Base-by-base conservation (phyloP, 2,888 invertebrate species). In the Pachydiplax longipennis region DNA sequence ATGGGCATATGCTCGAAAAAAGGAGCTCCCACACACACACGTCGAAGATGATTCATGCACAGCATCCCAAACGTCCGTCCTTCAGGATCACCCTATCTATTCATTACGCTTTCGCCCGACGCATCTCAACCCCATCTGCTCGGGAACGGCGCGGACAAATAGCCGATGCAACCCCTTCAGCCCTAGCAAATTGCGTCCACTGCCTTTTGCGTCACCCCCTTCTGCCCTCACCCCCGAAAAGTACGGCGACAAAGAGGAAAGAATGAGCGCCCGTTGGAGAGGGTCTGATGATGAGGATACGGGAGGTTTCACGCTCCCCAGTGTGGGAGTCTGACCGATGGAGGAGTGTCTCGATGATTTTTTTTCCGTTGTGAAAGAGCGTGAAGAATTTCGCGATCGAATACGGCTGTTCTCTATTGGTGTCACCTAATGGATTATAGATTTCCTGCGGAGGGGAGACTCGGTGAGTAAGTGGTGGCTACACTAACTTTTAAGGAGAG, bases 111-210 rank as follows among this genome's bases (percentile, higher is more conserved):
- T 37, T n/a, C 82, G 13, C 37, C 87, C 58, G 83, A 31, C 18
- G 61, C 87, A 37, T 61, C 87, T 37, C 61, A 37, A 65, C 61
- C 87, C 87, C 87, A 87, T 87, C 87, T 87, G 87, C 87, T 87
- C 58, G 58, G 5, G 58, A 53, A 53, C 53, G 83, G 53, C 22
- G 61, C 87, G 87, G 87, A 87, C 87, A 87, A 87, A 87, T 87
- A 87, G 87, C 87, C 87, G 87, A 61, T 87, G 87, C 61, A 37
- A 87, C 87, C 87, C 87, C 65, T 87, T 87, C 61, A 48, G 18
- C 58, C 83, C 83, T 2, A 65, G 87, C 87, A 87, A 87, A 87
- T 87, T 87, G 87, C 87, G 87, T 87, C 87, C 87, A 87, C 61
- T 87, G 87, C 58, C 87, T n/a, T 37, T 87, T 87, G 61, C 87